A percentile compares a stretch with the other conserved stretches of the same genome.
phyloP scores from a whole-genome alignment of 1,140 invertebrate genomes.

The Nasonia vitripennis region DNA sequence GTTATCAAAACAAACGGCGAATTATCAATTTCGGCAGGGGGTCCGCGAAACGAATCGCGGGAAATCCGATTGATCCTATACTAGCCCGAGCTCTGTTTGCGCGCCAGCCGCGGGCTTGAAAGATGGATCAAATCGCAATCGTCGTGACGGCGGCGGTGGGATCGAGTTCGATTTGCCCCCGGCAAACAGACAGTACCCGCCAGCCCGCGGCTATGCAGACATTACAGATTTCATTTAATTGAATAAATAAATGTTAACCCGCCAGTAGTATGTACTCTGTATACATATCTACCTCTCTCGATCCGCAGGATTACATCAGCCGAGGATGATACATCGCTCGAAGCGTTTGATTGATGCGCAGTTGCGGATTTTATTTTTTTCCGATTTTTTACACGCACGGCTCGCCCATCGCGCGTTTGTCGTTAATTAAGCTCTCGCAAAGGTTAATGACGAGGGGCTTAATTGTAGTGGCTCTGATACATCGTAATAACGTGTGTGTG shows the following conservation, averaged over 20 bases:
- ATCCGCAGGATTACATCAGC: neutral
- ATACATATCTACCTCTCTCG: neutral
- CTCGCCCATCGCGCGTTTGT: neutral
- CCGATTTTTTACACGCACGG: neutral
- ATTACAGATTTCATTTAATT: constrained; percentile 34
- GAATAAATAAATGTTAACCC: constrained; percentile 29
- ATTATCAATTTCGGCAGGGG: constrained; percentile 34
- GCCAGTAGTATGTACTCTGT: neutral
- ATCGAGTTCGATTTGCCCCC: constrained; percentile 27
- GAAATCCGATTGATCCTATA: constrained; percentile 29
- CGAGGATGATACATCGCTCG: neutral
- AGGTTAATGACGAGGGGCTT: neutral
- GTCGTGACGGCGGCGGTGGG: neutral
- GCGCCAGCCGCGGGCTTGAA: neutral
- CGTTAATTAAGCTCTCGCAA: neutral
- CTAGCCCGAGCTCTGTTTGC: neutral
- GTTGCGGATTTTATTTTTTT: neutral
- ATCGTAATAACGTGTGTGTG: neutral
- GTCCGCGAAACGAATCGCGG: neutral
- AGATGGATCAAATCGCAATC: constrained; percentile 29
- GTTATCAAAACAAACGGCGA: constrained; percentile 46
- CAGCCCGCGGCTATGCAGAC: neutral
- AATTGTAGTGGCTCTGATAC: neutral
- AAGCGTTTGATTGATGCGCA: neutral
- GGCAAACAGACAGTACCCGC: neutral